Evolutionary conservation across 2,888 invertebrate species (phyloP).

Genomic region (Bellardia bayeri): DNA sequence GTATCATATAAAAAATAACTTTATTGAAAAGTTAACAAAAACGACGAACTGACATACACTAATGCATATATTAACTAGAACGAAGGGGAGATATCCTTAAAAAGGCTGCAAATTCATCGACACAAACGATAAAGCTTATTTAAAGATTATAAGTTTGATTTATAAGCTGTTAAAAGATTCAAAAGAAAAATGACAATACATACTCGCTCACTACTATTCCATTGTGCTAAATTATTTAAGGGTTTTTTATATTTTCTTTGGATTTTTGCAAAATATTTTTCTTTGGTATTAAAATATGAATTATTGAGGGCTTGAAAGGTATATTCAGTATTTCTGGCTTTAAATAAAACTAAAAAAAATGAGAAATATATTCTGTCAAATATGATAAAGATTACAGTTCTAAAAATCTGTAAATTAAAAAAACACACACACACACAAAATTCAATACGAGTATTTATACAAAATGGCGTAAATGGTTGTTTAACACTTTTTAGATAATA

Average conservation of each 20-base stretch:
- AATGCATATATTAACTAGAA: neutral
- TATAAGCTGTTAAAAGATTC: conserved; percentile 45
- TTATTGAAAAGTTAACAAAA: conserved; percentile 9
- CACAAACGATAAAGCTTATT: conserved; percentile 45
- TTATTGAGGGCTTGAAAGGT: conserved; percentile 14
- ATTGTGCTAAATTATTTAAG: conserved; percentile 10
- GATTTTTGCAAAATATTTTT: neutral
- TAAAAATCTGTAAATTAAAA: neutral
- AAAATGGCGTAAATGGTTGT: too few relatives aligned
- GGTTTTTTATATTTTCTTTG: neutral
- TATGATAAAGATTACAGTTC: neutral
- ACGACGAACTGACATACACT: neutral
- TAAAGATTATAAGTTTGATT: conserved; percentile 58
- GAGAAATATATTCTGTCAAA: neutral
- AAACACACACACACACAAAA: too few relatives aligned
- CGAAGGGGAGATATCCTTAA: neutral
- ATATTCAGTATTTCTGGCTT: neutral
- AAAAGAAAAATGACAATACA: conserved; percentile 34
- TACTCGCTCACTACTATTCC: neutral
- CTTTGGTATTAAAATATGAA: neutral
- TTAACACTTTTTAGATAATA: too few relatives aligned
- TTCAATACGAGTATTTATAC: too few relatives aligned
- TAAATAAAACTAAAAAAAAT: neutral
- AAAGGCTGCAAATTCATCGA: conserved; percentile 21
- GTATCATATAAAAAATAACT: conserved; percentile 9